Evolutionary conservation across 2,113 vertebrate genomes (phyloP), one percentile per base, ranked within the genome.

Genomic region (Lycaon pictus): DNA sequence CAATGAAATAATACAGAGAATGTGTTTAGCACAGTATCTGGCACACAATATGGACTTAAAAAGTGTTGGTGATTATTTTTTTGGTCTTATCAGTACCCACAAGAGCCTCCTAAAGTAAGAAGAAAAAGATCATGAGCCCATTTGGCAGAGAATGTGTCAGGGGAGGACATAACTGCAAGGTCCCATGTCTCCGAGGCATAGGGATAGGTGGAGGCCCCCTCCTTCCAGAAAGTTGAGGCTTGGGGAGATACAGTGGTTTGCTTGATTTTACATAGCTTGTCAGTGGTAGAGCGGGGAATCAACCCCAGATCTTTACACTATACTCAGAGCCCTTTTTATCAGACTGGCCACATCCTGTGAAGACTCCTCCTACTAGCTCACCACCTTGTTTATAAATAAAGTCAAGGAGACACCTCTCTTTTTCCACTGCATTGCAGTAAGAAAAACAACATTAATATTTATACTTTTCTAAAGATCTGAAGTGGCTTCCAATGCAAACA

Each of bases 341-440:
- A 74, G 53, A 63, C 19, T 60, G 62, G 55, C 29, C 56, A 93
- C 7, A 62, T 76, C 63, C 37, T 86, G 11, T 23, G 22, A 88
- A 7, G 27, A 81, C 48, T 32, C 17, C 13, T 72, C 27, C 55
- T 72, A 25, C 27, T 74, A 48, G 13, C 23, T 83, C 35, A 74
- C 16, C 5, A 90, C 6, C 27, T 96, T 27, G 72, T 37, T 91
- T 95, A 88, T 98, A 98, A 98, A 98, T 94, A 97, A 98, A 97
- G 97, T 98, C 97, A 98, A 98, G 95, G 95, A 98, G 98, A 98
- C 19, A n/a, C 91, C 90, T 98, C 96, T 98, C 98, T 97, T 97
- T 97, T 97, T 95, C 96, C 93, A 96, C 95, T 81, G 87, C 96
- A 90, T 77, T 83, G 15, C 5, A 94, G 96, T 83, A 93, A 95